phyloP scores from a whole-genome alignment of 2,888 invertebrate species.

The Apodemia mormo region DNA sequence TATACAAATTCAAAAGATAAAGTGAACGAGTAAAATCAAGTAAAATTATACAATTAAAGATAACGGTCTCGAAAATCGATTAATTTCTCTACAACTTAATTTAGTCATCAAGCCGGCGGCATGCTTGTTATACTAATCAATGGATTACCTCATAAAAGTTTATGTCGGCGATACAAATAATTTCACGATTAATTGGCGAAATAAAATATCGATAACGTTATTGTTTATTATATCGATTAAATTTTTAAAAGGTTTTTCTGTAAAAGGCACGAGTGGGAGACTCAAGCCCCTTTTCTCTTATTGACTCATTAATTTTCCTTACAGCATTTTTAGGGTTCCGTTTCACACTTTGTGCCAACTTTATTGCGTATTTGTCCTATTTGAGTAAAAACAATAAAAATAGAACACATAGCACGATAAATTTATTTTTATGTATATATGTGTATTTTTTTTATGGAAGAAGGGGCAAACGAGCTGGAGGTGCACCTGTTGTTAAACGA shows the following conservation, averaged over 20 bases:
- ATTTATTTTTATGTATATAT: no score
- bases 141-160: conserved; percentile 69
- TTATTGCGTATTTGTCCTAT: no score
- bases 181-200: conserved; percentile 63
- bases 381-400: no score
- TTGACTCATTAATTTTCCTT: not conserved
- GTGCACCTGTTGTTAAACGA: no score
- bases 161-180: conserved; percentile 56
- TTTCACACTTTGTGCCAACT: no score
- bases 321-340: no score
- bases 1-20: conserved; percentile 1
- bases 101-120: conserved; percentile 72
- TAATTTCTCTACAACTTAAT: conserved; percentile 77
- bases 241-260: conserved; percentile 15
- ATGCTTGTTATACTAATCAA: conserved; percentile 74
- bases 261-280: conserved; percentile 12
- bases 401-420: no score
- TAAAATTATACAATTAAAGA: conserved; percentile 25
- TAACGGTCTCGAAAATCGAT: conserved; percentile 65
- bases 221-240: conserved; percentile 17
- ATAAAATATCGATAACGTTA: conserved; percentile 19
- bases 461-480: no score
- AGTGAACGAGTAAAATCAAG: conserved; percentile 18
- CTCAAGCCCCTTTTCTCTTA: not conserved
- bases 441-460: no score